These are phyloP conservation scores for Dendroctonus valens DNA, from an alignment of 1,140 invertebrate genomes.

Conservation along the genomic window DNA sequence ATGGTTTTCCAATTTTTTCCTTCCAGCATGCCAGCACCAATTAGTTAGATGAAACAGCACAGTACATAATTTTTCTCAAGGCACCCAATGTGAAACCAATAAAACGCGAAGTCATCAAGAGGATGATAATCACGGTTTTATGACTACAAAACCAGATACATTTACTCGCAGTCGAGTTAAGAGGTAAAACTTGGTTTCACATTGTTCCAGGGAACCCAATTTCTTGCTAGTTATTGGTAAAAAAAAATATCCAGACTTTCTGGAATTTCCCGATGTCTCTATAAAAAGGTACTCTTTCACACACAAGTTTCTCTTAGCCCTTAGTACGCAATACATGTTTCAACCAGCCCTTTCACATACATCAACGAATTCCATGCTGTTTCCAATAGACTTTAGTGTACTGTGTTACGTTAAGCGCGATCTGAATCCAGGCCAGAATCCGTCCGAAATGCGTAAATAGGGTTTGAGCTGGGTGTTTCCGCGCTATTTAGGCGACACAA, in stretches of 20 bases:
- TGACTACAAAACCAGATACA: too few species aligned
- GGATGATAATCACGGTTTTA: conserved; percentile 14
- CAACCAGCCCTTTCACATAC: conserved; percentile 1
- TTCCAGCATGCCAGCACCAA: conserved; percentile 47
- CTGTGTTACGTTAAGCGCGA: neutral
- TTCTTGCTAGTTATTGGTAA: too few species aligned
- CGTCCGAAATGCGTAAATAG: neutral
- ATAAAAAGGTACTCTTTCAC: conserved; percentile 20
- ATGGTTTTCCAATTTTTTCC: conserved; percentile 16
- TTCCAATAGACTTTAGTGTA: too few species aligned
- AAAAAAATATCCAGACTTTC: conserved; percentile 9
- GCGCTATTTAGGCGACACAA: conserved; percentile 27
- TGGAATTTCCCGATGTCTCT: conserved; percentile 32
- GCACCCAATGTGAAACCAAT: too few species aligned
- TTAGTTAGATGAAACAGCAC: conserved; percentile 48
- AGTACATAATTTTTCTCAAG: conserved; percentile 40
- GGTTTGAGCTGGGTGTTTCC: conserved; percentile 55
- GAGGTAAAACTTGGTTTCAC: too few species aligned
- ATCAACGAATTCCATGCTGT: too few species aligned
- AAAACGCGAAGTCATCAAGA: too few species aligned
- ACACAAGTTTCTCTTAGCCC: conserved; percentile 18
- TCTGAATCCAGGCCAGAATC: neutral
- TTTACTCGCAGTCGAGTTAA: too few species aligned
- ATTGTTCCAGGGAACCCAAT: too few species aligned
- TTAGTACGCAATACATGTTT: conserved; percentile 14